Conservation (phyloP, 2,888 invertebrate genomes). For the Campoplex nolae region DNA sequence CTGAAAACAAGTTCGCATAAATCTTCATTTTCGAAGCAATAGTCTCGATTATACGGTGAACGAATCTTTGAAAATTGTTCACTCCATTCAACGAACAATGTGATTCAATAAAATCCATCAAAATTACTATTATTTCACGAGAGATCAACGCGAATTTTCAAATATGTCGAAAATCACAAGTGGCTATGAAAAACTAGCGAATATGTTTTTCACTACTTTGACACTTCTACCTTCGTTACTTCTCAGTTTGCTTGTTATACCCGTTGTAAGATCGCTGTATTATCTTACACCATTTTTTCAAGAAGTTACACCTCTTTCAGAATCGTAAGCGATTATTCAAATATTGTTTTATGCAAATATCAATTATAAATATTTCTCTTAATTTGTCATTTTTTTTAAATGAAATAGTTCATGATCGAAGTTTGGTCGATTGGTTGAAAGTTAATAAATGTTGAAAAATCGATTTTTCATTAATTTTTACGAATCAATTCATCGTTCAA, state of each 20-base stretch:
- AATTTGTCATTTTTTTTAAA: background rate
- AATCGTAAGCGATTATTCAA: constrained; percentile 65
- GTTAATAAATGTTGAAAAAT: background rate
- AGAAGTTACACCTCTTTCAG: constrained; percentile 68
- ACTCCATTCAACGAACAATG: background rate
- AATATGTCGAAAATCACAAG: constrained; percentile 73
- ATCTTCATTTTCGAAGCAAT: background rate
- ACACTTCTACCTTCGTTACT: constrained; percentile 80
- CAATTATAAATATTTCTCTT: too few relatives aligned
- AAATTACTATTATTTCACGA: background rate
- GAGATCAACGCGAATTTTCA: background rate
- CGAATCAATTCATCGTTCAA: background rate
- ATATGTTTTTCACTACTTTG: constrained; percentile 76
- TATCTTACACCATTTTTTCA: constrained; percentile 79
- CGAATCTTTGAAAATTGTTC: background rate
- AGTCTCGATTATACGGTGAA: background rate
- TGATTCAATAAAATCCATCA: background rate
- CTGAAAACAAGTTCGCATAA: background rate
- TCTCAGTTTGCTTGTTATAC: constrained; percentile 78
- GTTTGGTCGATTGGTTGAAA: background rate
- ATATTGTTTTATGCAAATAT: background rate
- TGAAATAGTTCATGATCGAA: background rate
- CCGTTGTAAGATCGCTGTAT: constrained; percentile 80
- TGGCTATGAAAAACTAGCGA: constrained; percentile 73
- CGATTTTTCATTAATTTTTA: background rate